Evolutionary conservation across 2,797 vertebrate species (phyloP), one percentile per base, ranked within the genome.

Genomic region (Coranthus polyacanthus): DNA sequence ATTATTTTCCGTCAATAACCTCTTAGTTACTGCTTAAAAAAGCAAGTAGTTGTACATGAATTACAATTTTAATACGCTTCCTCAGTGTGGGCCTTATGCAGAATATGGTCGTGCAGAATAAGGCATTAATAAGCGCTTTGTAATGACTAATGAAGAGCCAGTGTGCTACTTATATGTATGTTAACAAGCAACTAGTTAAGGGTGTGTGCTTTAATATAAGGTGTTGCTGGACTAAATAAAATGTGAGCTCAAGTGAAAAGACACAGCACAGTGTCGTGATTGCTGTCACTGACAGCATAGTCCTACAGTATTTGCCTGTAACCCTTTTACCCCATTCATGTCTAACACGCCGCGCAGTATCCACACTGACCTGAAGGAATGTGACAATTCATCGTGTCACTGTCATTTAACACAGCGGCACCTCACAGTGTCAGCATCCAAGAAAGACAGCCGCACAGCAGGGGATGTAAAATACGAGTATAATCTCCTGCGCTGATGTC

Each of bases 401-500:
- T 55, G 58, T 54, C 64, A 37, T 53, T 83, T 81, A 85, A 77
- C 78, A 67, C 53, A 36, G 68, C 54, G 16, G 58, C 72, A 21
- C 66, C 61, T 78, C 54, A 6, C 47, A 66, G 58, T 58, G 29
- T 39, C 51, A 52, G 50, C 72, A 26, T 78, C 54, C 41, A 16
- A 32, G 64, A 53, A 46, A 51, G 46, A 72, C 54, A 69, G 63
- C 52, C 22, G 75, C 45, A 12, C 75, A 80, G 74, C 67, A 24
- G 72, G 80, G 49, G 46, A 55, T 36, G 51, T 75, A 42, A 75
- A 79, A 63, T 68, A 72, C 20, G 22, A 67, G 57, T 57, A 65
- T 86, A 84, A 88, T 90, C 84, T 79, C 59, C 20, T 29, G 53
- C 45, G 72, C 68, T 79, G 63, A 68, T 75, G 73, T 76, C 68